Evolutionary conservation across 2,113 vertebrate genomes (phyloP).

Genomic region (Choloepus hoffmanni): DNA sequence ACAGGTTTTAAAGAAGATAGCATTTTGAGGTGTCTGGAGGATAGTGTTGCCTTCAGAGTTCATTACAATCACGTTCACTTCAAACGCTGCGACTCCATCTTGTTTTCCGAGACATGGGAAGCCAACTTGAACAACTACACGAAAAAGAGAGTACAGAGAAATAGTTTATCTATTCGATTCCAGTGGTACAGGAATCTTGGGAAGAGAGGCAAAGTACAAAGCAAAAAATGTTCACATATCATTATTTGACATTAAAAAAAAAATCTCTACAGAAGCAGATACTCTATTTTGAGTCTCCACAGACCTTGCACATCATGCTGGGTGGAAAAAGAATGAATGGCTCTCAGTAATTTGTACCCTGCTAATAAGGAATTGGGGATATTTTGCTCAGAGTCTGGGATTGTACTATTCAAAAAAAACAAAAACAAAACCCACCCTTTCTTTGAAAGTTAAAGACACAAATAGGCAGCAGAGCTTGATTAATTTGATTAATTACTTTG

Average conservation of each 20-base stretch:
- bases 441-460: slow-evolving; percentile 47
- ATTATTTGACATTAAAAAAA: not conserved
- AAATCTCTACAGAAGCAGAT: not conserved
- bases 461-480: not conserved
- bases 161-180: not conserved
- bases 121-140: slow-evolving; percentile 92
- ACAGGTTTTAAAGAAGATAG: slow-evolving; percentile 96
- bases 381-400: slow-evolving; percentile 30
- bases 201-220: slow-evolving; percentile 22
- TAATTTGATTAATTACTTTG: not conserved
- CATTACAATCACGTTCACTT: slow-evolving; percentile 93
- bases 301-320: not conserved
- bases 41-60: slow-evolving; percentile 92
- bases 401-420: not conserved
- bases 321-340: not conserved
- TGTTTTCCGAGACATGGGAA: slow-evolving; percentile 94
- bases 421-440: not conserved
- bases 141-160: slow-evolving; percentile 35
- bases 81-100: slow-evolving; percentile 94
- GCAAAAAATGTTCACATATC: not conserved
- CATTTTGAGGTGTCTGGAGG: slow-evolving; percentile 93
- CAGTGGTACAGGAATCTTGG: slow-evolving; percentile 10
- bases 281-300: not conserved
- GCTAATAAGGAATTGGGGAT: not conserved
- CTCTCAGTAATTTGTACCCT: not conserved